phyloP scores from a whole-genome alignment of 2,113 vertebrate genomes.

The Malurus cyaneus region DNA sequence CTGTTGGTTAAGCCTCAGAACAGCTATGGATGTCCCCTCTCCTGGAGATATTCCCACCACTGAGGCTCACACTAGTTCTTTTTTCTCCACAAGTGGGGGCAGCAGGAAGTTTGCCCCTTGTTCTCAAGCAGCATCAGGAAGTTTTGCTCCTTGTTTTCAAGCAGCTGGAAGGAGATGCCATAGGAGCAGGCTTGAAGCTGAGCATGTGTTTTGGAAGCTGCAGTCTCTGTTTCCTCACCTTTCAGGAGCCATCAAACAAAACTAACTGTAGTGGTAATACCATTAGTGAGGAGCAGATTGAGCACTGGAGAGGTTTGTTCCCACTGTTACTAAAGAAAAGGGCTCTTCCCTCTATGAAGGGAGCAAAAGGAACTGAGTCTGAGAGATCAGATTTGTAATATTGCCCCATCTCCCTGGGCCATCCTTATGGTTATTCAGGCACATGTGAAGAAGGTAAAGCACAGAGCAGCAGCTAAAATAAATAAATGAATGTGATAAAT shows the following conservation, averaged over 20 bases:
- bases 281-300: background rate
- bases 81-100: background rate
- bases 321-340: background rate
- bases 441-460: background rate
- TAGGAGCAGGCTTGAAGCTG: background rate
- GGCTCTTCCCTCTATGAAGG: background rate
- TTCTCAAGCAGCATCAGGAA: background rate
- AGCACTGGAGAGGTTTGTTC: background rate
- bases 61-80: background rate
- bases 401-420: background rate
- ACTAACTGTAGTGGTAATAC: background rate
- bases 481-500: background rate
- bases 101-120: background rate
- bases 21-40: background rate
- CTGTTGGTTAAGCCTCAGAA: background rate
- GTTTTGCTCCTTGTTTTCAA: background rate
- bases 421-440: background rate
- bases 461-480: rapidly evolving
- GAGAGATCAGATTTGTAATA: background rate
- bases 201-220: background rate
- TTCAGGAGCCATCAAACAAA: background rate
- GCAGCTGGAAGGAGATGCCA: background rate
- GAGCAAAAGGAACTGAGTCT: background rate
- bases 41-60: background rate
- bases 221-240: background rate